Conservation (phyloP, 2,113 vertebrate species). For the Dicaeum eximium region DNA sequence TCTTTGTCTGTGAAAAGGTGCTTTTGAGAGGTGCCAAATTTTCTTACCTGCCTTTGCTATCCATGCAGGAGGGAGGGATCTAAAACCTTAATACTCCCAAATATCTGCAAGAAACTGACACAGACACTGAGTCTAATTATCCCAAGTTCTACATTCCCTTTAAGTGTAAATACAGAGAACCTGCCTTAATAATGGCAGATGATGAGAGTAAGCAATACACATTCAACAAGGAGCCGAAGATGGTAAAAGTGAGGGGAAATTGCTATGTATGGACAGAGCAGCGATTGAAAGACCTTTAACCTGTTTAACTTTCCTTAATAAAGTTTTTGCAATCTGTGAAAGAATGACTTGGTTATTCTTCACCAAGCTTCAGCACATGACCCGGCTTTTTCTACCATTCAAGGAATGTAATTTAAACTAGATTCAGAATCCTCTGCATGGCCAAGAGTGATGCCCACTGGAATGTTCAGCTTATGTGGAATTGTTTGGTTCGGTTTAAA, state of each 20-base stretch:
- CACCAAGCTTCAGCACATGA: not conserved
- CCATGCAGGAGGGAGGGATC: not conserved
- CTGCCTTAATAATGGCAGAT: not conserved
- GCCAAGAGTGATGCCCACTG: not conserved
- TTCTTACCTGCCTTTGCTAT: not conserved
- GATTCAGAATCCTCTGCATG: not conserved
- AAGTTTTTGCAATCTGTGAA: slow-evolving; percentile 21
- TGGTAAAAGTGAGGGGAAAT: not conserved
- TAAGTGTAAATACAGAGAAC: not conserved
- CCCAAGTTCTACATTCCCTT: not conserved
- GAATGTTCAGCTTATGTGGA: slow-evolving; percentile 28
- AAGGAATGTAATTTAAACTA: slow-evolving; percentile 51
- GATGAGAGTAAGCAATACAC: not conserved
- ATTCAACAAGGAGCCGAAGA: not conserved
- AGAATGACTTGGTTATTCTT: slow-evolving; percentile 26
- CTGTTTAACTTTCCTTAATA: slow-evolving; percentile 20
- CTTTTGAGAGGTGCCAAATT: not conserved
- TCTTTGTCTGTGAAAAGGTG: not conserved
- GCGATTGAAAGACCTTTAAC: not conserved
- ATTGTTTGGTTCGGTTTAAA: slow-evolving; percentile 42
- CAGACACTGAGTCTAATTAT: not conserved
- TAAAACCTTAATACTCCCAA: not conserved
- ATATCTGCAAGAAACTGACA: not conserved
- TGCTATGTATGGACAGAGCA: not conserved
- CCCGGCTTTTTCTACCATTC: slow-evolving; percentile 43